Evolutionary conservation across 2,888 invertebrate species (phyloP).

Genomic region (Lymantria monacha): DNA sequence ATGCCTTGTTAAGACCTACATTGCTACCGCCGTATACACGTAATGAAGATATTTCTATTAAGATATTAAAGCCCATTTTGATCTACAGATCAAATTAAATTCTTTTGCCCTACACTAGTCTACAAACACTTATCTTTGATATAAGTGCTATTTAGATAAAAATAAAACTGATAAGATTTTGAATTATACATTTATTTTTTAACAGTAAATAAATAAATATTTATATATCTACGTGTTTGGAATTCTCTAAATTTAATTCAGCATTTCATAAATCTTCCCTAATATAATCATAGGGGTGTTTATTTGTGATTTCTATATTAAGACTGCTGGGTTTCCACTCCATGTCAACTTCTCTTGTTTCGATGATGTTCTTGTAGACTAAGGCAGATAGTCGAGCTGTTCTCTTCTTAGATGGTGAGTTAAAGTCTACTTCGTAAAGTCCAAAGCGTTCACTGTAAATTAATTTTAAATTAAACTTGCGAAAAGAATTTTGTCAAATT

Average conservation of each 20-base stretch:
- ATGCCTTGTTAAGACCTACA: no score
- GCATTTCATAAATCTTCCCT: slow-evolving; percentile 43
- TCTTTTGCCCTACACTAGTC: no score
- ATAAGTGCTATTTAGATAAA: no score
- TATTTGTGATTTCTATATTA: slow-evolving; percentile 48
- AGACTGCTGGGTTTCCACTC: slow-evolving; percentile 48
- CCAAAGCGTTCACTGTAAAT: slow-evolving; percentile 83
- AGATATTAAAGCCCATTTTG: no score
- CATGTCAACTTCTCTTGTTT: slow-evolving; percentile 47
- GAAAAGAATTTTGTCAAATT: no score
- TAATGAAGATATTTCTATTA: no score
- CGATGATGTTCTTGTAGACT: slow-evolving; percentile 71
- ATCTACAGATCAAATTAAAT: no score
- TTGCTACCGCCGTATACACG: no score
- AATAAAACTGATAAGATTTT: not conserved
- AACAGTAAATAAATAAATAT: not conserved
- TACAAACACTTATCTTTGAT: no score
- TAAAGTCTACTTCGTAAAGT: slow-evolving; percentile 86
- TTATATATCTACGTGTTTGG: no score
- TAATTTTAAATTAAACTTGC: not conserved
- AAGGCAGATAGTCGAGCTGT: slow-evolving; percentile 84
- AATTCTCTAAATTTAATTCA: no score
- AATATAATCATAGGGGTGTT: slow-evolving; percentile 7
- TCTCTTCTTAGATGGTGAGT: slow-evolving; percentile 80
- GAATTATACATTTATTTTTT: not conserved